Percentiles rank a stretch among this genome's conserved stretches.
Evolutionary conservation across 2,888 invertebrate species (phyloP).

Genomic region (Lepetodrilus schrolli): DNA sequence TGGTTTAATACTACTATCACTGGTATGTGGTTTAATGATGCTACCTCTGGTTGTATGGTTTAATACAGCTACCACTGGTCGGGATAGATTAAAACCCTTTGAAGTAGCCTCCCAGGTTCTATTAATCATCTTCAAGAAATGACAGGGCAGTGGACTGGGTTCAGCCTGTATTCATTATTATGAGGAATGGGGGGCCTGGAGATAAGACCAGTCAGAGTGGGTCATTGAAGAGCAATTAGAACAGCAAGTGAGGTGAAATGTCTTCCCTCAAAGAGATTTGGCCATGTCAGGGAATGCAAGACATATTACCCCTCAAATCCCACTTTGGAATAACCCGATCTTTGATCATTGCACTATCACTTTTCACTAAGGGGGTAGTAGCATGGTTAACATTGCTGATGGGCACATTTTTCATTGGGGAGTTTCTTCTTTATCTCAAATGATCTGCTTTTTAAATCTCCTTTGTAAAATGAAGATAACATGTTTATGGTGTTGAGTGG

Average conservation of each 20-base stretch:
- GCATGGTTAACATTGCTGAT: no score
- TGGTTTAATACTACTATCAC: no score
- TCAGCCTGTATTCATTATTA: constrained; percentile 18
- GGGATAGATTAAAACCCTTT: not conserved
- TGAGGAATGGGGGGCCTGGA: not conserved
- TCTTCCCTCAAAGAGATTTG: not conserved
- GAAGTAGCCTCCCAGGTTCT: not conserved
- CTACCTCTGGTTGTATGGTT: not conserved
- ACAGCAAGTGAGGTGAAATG: not conserved
- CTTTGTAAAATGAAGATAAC: no score
- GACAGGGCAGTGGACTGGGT: not conserved
- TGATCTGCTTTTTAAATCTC: no score
- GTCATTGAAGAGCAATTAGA: constrained; percentile 2
- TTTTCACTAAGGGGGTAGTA: no score
- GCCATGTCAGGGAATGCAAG: not conserved
- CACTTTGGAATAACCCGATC: not conserved
- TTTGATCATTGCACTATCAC: no score
- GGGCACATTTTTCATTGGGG: not conserved
- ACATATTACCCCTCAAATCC: not conserved
- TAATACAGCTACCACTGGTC: no score
- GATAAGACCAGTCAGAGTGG: constrained; percentile 11
- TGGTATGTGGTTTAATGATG: no score
- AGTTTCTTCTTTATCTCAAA: no score
- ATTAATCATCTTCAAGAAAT: constrained; percentile 14
- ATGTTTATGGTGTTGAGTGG: no score